A percentile compares a stretch with the other conserved stretches of the same genome.
Evolutionary conservation across 2,888 invertebrate species (phyloP).

Genomic region (Stramonita haemastoma): DNA sequence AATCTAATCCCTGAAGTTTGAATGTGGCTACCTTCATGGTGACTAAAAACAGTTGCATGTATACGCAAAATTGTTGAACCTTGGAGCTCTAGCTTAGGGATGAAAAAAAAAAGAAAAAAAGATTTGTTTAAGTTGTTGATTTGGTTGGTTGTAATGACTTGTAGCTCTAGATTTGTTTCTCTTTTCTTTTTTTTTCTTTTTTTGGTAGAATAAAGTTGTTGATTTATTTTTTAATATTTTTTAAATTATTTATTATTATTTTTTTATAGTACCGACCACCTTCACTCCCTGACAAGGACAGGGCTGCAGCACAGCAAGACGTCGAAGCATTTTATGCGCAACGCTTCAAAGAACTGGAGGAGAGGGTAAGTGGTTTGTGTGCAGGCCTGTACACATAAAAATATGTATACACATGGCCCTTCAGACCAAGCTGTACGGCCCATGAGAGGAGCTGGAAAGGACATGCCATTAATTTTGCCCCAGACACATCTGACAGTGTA

Average conservation of each 20-base stretch:
- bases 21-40: too few species aligned
- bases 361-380: constrained; percentile 47
- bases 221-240: not conserved
- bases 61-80: too few species aligned
- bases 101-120: not conserved
- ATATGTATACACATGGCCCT: too few species aligned
- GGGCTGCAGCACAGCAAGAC: constrained; percentile 29
- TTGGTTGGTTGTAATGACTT: not conserved
- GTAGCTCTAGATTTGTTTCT: not conserved
- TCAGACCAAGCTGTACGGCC: too few species aligned
- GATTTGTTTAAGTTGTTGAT: not conserved
- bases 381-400: too few species aligned
- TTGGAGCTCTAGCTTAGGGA: not conserved
- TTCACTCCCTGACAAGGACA: not conserved
- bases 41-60: too few species aligned
- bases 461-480: too few species aligned
- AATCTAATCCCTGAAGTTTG: too few species aligned
- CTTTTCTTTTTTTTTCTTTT: too few species aligned
- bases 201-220: not conserved
- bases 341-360: constrained; percentile 52
- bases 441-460: too few species aligned
- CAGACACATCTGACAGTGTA: too few species aligned
- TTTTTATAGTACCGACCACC: not conserved
- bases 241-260: not conserved
- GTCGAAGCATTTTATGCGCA: constrained; percentile 52